A percentile compares a stretch with the other conserved stretches of the same genome.
phyloP scores from a whole-genome alignment of 2,113 vertebrate species.

The Aleadryas rufinucha region DNA sequence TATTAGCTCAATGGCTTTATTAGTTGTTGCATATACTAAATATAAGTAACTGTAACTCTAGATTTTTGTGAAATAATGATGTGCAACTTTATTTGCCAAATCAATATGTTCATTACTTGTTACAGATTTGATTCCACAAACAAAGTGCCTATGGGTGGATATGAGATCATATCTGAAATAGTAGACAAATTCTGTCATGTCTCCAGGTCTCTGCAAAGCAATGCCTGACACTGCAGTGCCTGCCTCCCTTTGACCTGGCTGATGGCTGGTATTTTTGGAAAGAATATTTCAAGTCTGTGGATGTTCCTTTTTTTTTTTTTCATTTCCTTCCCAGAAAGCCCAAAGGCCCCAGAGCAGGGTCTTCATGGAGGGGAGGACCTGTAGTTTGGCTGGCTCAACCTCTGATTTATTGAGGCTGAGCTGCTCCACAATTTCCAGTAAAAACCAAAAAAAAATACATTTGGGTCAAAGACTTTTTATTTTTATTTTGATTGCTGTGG shows the following conservation, averaged over 20 bases:
- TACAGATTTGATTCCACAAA: neutral
- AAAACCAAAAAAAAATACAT: neutral
- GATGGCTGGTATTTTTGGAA: neutral
- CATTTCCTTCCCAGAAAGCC: neutral
- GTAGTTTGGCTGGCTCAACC: neutral
- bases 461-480: neutral
- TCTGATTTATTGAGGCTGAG: neutral
- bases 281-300: neutral
- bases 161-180: slow-evolving; percentile 12
- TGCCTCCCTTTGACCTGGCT: neutral
- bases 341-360: neutral
- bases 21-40: neutral
- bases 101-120: neutral
- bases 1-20: neutral
- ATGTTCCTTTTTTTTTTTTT: rapidly evolving
- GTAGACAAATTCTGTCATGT: neutral
- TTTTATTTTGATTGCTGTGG: neutral
- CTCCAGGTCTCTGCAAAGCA: neutral
- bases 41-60: neutral
- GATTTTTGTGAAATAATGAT: neutral
- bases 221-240: neutral
- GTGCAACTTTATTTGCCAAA: neutral
- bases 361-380: neutral
- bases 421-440: neutral
- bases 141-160: neutral